phyloP scores from a whole-genome alignment of 2,888 invertebrate species.

The Acanthosoma haemorrhoidale region DNA sequence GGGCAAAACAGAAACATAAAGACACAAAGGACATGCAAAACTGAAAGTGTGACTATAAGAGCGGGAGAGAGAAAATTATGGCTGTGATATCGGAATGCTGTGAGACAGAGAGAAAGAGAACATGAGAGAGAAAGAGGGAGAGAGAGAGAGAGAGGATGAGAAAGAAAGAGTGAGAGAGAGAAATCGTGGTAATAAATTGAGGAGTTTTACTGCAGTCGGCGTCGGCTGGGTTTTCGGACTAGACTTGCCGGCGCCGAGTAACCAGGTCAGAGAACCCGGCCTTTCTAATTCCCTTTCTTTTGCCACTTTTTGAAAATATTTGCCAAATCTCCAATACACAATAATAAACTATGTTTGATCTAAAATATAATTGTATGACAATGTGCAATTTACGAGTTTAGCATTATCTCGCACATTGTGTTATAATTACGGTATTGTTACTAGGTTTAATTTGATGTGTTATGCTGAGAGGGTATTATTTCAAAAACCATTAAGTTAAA shows the following conservation, averaged over 20 bases:
- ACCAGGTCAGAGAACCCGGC: conserved; percentile 1
- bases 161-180: not conserved
- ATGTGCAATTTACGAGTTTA: too few relatives aligned
- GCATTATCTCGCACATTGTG: too few relatives aligned
- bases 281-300: conserved; percentile 3
- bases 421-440: too few relatives aligned
- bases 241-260: conserved; percentile 6
- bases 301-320: too few relatives aligned
- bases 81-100: too few relatives aligned
- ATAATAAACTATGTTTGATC: too few relatives aligned
- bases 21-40: not conserved
- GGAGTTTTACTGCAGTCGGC: conserved; percentile 12
- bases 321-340: too few relatives aligned
- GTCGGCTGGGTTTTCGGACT: conserved; percentile 2
- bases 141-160: not conserved
- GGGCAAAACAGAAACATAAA: not conserved
- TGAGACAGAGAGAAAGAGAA: not conserved
- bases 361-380: too few relatives aligned
- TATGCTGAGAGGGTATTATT: too few relatives aligned
- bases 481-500: too few relatives aligned
- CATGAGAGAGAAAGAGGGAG: not conserved
- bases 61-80: not conserved
- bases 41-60: not conserved
- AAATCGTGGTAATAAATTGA: conserved; percentile 5
- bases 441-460: too few relatives aligned